A percentile compares a stretch with the other conserved stretches of the same genome.
phyloP scores from a whole-genome alignment of 2,113 vertebrate genomes.

The Anarrhichthys ocellatus region DNA sequence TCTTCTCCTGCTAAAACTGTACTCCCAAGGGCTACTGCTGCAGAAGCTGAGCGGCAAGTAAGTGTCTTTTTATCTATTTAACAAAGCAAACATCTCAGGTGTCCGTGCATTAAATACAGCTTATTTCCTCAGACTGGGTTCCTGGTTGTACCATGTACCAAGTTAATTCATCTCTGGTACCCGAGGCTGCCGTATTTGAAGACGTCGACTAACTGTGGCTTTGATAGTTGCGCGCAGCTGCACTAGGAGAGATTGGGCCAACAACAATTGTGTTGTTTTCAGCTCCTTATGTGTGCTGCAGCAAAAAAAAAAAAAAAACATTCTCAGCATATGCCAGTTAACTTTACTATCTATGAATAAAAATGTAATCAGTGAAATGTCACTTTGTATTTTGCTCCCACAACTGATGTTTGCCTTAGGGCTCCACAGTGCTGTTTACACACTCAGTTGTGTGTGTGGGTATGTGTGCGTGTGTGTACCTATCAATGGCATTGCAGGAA shows the following conservation, averaged over 20 bases:
- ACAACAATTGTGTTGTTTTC: slow-evolving; percentile 5
- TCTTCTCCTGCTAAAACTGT: neutral
- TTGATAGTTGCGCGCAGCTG: neutral
- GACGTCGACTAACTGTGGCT: neutral
- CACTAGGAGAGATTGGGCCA: neutral
- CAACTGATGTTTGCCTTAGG: slow-evolving; percentile 16
- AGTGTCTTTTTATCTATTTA: neutral
- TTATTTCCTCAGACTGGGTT: neutral
- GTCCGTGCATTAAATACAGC: neutral
- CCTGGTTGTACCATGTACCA: neutral
- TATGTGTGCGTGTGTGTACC: neutral
- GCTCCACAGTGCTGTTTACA: neutral
- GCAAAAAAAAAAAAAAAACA: neutral
- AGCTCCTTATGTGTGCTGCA: slow-evolving; percentile 4
- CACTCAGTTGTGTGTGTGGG: neutral
- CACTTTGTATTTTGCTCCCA: slow-evolving; percentile 4
- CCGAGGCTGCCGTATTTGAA: neutral
- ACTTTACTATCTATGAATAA: slow-evolving; percentile 16
- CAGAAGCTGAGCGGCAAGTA: neutral
- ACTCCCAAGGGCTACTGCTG: neutral
- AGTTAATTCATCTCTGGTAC: slow-evolving; percentile 6
- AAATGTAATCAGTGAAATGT: slow-evolving; percentile 26
- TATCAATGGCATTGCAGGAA: neutral
- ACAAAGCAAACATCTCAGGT: neutral
- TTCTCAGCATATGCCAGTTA: slow-evolving; percentile 1